Conservation (phyloP, 2,113 vertebrate genomes). For the Nipponia nippon region DNA sequence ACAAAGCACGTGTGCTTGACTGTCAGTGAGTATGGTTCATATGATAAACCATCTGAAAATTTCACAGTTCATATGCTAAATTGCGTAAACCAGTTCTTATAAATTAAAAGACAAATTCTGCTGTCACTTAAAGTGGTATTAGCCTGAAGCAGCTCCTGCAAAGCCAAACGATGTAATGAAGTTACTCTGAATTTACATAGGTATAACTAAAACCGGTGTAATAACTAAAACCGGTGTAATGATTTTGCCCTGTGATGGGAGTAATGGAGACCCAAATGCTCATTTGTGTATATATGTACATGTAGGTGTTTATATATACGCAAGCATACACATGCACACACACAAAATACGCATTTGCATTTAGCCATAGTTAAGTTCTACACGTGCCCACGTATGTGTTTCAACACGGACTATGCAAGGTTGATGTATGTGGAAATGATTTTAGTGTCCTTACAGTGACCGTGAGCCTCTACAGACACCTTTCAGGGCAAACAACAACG, state of each 20-base stretch:
- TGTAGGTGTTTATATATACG: background rate
- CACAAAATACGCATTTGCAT: background rate
- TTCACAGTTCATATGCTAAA: slow-evolving; percentile 27
- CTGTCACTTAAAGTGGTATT: background rate
- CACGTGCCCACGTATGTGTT: background rate
- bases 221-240: background rate
- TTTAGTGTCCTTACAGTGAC: background rate
- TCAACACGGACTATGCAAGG: background rate
- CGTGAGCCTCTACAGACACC: background rate
- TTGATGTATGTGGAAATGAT: background rate
- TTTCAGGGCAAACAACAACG: background rate
- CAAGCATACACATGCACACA: background rate
- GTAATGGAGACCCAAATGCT: background rate
- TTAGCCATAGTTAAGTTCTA: background rate
- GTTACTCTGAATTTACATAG: background rate
- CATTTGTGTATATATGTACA: background rate
- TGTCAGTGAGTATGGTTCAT: background rate
- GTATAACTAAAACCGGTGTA: background rate
- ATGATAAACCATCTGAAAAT: background rate
- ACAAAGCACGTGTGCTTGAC: background rate
- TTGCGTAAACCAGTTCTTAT: slow-evolving; percentile 27
- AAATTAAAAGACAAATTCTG: background rate
- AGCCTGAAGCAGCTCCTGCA: slow-evolving; percentile 8
- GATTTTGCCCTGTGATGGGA: background rate
- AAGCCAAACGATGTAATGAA: background rate